Conservation (phyloP, 2,888 invertebrate species). For the Idaea biselata region DNA sequence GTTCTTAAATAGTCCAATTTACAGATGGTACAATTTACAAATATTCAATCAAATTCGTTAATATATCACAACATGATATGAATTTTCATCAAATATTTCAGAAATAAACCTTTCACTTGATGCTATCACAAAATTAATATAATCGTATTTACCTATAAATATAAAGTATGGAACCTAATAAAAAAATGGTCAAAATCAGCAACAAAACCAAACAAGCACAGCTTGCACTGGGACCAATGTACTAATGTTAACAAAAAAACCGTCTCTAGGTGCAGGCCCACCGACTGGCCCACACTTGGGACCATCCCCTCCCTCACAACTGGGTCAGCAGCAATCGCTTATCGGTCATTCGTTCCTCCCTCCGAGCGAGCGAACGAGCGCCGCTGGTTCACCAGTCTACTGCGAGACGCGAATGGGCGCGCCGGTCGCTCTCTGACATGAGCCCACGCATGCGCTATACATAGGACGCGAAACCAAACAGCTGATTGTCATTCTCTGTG, state of each 20-base stretch:
- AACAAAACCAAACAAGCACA: neutral
- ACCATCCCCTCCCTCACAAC: neutral
- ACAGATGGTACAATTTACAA: too few species aligned
- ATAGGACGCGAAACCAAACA: slow-evolving; percentile 47
- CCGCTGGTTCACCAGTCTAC: slow-evolving; percentile 31
- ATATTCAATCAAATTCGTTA: too few species aligned
- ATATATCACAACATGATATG: too few species aligned
- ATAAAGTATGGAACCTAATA: too few species aligned
- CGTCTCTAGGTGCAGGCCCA: slow-evolving; percentile 3
- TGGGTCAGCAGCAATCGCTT: slow-evolving; percentile 22
- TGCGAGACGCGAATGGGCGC: slow-evolving; percentile 47
- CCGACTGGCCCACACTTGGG: slow-evolving; percentile 13
- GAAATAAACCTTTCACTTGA: too few species aligned
- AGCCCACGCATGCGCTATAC: slow-evolving; percentile 57
- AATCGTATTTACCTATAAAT: too few species aligned
- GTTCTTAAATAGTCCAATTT: too few species aligned
- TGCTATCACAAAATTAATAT: too few species aligned
- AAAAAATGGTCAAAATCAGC: too few species aligned
- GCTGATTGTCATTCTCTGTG: slow-evolving; percentile 54
- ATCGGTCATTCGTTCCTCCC: slow-evolving; percentile 37
- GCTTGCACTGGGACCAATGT: neutral
- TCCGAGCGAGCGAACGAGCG: slow-evolving; percentile 12
- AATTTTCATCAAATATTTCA: too few species aligned
- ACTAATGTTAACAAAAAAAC: too few species aligned
- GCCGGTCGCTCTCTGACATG: slow-evolving; percentile 44